Evolutionary conservation across 2,888 invertebrate species (phyloP).

Genomic region (Acheta domesticus): DNA sequence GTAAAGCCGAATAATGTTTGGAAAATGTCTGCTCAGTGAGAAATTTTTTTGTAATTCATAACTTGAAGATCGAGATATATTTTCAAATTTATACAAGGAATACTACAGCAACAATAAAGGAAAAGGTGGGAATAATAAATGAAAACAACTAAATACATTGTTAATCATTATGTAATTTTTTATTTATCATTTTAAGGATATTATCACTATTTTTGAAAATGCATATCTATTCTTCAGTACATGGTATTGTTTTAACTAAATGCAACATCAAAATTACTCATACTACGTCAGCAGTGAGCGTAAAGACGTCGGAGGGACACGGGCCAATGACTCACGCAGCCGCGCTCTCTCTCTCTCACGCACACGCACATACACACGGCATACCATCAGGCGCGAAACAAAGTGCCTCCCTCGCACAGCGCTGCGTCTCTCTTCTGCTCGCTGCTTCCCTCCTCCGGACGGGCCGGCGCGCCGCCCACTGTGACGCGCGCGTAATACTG

Average conservation of each 20-base stretch:
- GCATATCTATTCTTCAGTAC: slow-evolving; percentile 3
- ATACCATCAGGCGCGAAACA: neutral
- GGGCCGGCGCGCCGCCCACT: no score
- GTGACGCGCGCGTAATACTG: no score
- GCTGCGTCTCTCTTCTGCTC: no score
- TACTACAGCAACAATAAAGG: neutral
- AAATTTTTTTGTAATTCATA: no score
- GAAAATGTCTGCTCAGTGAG: no score
- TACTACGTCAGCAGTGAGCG: slow-evolving; percentile 9
- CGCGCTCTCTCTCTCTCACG: neutral
- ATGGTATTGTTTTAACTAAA: slow-evolving; percentile 18
- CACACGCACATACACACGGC: neutral
- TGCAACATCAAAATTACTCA: neutral
- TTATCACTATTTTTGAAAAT: slow-evolving; percentile 4
- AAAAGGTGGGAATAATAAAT: neutral
- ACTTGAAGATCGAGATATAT: no score
- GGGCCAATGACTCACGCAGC: neutral
- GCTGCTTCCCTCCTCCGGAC: no score
- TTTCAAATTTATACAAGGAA: no score
- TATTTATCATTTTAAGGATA: neutral
- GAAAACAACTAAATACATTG: neutral
- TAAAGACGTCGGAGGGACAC: slow-evolving; percentile 2
- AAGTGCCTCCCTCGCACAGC: neutral
- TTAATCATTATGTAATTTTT: neutral
- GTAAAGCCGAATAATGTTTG: no score